These are phyloP conservation scores for Ciconia nigra DNA, from an alignment of 2,797 vertebrate species.

Conservation along the genomic window DNA sequence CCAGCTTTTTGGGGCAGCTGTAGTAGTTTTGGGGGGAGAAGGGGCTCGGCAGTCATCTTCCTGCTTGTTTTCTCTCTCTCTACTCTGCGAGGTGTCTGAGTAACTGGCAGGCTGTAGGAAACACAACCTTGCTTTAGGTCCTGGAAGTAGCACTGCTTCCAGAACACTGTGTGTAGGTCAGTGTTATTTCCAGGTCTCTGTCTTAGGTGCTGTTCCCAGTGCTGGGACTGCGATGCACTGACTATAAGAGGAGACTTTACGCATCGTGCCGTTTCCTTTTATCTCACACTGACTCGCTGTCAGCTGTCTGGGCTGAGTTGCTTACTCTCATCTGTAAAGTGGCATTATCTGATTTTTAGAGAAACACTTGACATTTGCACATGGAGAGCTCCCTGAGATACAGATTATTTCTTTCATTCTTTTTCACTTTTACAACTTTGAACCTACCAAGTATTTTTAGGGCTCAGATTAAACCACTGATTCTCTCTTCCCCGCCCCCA, in stretches of 20 bases:
- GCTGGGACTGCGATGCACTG: neutral
- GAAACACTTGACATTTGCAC: neutral
- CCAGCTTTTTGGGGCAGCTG: neutral
- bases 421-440: neutral
- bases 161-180: fast-evolving
- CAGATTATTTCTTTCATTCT: neutral
- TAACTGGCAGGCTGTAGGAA: neutral
- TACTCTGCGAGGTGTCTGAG: neutral
- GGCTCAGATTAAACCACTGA: neutral
- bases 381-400: neutral
- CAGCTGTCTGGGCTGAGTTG: neutral
- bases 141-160: neutral
- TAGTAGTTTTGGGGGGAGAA: neutral
- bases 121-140: neutral
- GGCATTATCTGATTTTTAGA: neutral
- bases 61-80: neutral
- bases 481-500: neutral
- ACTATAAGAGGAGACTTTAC: neutral
- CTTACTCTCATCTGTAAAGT: neutral
- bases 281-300: neutral
- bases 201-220: neutral
- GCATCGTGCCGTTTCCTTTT: neutral
- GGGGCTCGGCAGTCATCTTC: neutral
- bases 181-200: neutral
- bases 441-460: neutral